These are phyloP conservation scores for Odontomyia ornata DNA, from an alignment of 2,888 invertebrate genomes.

Conservation along the genomic window DNA sequence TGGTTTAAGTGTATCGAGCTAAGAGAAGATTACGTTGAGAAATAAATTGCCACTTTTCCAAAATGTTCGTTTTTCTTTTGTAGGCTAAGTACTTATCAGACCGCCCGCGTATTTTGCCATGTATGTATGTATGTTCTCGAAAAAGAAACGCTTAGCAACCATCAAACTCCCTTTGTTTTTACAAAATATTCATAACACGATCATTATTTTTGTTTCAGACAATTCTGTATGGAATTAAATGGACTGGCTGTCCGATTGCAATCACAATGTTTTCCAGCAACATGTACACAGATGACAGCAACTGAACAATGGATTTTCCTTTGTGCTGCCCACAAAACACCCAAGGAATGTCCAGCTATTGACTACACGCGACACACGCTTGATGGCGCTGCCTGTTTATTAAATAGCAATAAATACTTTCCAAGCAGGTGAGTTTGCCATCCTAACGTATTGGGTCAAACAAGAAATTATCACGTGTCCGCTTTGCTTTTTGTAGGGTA, in stretches of 20 bases:
- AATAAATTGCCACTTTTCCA: no score
- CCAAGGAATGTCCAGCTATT: constrained; percentile 99
- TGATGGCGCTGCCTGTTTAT: constrained; percentile 97
- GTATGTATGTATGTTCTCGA: no score
- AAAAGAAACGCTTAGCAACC: no score
- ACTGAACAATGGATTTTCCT: constrained; percentile 99
- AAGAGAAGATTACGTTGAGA: no score
- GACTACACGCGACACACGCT: constrained; percentile 98
- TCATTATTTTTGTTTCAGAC: constrained; percentile 67
- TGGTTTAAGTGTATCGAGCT: no score
- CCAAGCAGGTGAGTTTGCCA: constrained; percentile 83
- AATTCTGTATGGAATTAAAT: constrained; percentile 99
- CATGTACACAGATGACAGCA: constrained; percentile 99
- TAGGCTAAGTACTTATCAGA: no score
- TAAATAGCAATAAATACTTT: constrained; percentile 99
- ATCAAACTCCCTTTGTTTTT: no score
- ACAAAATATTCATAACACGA: no score
- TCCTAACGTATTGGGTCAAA: not conserved
- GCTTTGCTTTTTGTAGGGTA: constrained; percentile 72
- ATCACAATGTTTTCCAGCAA: constrained; percentile 95
- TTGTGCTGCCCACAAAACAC: constrained; percentile 99
- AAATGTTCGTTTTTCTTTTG: no score
- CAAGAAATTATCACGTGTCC: not conserved
- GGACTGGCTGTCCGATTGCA: constrained; percentile 97
- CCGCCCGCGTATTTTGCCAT: no score